Evolutionary conservation across 35 echinoderm and acorn worm genomes (phyloP).

Genomic region (Ophiothrix spiculata): DNA sequence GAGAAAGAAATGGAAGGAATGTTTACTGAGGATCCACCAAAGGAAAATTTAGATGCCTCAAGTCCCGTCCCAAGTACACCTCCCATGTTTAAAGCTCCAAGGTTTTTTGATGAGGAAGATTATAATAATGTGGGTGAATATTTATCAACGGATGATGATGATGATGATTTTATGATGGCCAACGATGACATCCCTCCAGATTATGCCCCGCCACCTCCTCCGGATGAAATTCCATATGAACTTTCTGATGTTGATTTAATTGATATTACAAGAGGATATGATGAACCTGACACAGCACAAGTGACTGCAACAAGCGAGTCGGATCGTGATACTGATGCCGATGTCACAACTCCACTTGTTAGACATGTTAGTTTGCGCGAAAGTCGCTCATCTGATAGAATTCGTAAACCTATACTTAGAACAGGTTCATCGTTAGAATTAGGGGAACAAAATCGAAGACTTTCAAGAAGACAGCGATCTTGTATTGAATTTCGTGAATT

Average conservation of each 20-base stretch:
- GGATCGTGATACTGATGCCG: not conserved
- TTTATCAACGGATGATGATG: not conserved
- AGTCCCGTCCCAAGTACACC: not conserved
- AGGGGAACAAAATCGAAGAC: conserved; percentile 19
- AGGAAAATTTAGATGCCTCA: not conserved
- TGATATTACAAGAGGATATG: not conserved
- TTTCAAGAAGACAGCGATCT: conserved; percentile 59
- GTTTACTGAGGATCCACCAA: not conserved
- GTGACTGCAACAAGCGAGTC: not conserved
- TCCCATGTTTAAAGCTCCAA: not conserved
- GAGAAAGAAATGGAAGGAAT: not conserved
- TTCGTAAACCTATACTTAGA: not conserved
- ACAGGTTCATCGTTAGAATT: conserved; percentile 45
- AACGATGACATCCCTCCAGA: not conserved
- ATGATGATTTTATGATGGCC: not conserved
- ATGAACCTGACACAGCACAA: not conserved
- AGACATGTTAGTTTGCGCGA: not conserved
- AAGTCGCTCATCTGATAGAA: not conserved
- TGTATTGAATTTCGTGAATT: conserved; percentile 88
- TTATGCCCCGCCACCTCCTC: not conserved
- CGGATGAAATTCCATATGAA: not conserved
- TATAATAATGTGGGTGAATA: not conserved
- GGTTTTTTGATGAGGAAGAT: not conserved
- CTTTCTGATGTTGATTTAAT: not conserved
- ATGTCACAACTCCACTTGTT: not conserved